phyloP scores from a whole-genome alignment of 2,113 vertebrate genomes.

The Ptyas mucosa region DNA sequence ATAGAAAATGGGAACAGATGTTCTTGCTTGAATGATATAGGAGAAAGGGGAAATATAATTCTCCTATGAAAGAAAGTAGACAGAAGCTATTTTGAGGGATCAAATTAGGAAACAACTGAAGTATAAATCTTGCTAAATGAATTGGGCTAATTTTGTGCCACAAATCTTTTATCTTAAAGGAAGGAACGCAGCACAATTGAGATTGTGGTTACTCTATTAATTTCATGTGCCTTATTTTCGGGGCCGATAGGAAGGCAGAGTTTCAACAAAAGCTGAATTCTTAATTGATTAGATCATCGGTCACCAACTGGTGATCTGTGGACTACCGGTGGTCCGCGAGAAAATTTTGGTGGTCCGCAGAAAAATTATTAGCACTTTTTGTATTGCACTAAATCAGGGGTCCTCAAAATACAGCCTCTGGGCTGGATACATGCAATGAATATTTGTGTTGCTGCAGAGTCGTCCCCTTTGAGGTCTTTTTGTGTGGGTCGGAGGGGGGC shows the following conservation, averaged over 20 bases:
- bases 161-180: neutral
- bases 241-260: neutral
- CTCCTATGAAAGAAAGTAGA: neutral
- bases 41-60: neutral
- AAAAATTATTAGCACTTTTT: no score
- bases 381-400: no score
- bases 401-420: no score
- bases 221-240: neutral
- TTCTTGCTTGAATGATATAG: neutral
- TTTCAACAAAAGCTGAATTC: neutral
- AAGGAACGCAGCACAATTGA: neutral
- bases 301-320: no score
- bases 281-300: neutral
- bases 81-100: neutral
- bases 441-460: no score
- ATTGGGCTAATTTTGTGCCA: neutral
- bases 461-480: no score
- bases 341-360: no score
- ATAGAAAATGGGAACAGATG: neutral
- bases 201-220: neutral
- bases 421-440: no score
- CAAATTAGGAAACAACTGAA: neutral
- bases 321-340: no score
- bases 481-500: no score
- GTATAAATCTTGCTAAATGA: neutral